These are phyloP conservation scores for Chlorops oryzae DNA, from an alignment of 1,140 invertebrate genomes.

Conservation along the genomic window DNA sequence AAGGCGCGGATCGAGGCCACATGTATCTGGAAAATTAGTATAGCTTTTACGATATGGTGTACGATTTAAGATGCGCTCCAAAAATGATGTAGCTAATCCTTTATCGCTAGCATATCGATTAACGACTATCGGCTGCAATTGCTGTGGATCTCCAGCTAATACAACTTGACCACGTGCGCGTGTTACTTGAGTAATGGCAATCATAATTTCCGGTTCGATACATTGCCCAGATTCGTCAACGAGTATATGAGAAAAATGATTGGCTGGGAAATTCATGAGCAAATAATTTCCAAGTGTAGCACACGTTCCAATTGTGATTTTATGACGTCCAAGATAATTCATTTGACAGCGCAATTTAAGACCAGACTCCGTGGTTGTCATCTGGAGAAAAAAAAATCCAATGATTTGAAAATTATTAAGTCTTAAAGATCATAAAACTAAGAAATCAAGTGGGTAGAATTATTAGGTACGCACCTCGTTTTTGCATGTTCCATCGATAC, in stretches of 20 bases:
- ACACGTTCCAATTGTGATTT: constrained; percentile 80
- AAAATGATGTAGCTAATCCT: constrained; percentile 64
- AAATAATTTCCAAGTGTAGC: constrained; percentile 63
- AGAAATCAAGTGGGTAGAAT: neutral
- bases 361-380: constrained; percentile 39
- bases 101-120: constrained; percentile 58
- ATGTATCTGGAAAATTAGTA: constrained; percentile 43
- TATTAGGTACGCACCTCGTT: constrained; percentile 34
- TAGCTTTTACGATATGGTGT: constrained; percentile 62
- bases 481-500: constrained; percentile 48
- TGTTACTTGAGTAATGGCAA: constrained; percentile 57
- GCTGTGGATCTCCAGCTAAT: constrained; percentile 85
- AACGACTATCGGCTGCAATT: constrained; percentile 78
- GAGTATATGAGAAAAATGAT: constrained; percentile 81
- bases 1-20: constrained; percentile 60
- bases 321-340: constrained; percentile 60
- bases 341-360: constrained; percentile 50
- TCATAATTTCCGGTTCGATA: constrained; percentile 80
- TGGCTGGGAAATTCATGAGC: constrained; percentile 58
- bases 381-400: constrained; percentile 13
- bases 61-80: constrained; percentile 61
- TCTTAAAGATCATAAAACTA: no score
- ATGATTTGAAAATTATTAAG: neutral
- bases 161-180: constrained; percentile 62
- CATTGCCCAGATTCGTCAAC: constrained; percentile 89